These are phyloP conservation scores for Scaptomyza caliginosa DNA, from an alignment of 2,888 invertebrate species.

Conservation along the genomic window DNA sequence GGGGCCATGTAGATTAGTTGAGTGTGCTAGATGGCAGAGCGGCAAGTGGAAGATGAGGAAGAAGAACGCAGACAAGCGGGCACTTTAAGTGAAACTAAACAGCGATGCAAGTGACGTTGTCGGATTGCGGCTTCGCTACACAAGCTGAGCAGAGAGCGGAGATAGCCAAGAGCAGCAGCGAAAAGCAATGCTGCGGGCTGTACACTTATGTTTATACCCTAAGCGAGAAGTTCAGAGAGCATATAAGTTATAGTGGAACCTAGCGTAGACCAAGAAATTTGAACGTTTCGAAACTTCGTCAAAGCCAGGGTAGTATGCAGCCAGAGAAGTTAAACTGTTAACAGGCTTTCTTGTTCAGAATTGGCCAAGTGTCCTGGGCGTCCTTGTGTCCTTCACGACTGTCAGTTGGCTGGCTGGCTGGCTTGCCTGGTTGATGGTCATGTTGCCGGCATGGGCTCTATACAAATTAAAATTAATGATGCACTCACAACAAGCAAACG, in stretches of 20 bases:
- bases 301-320: not conserved
- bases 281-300: no score
- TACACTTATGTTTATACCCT: not conserved
- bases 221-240: not conserved
- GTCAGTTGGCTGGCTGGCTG: slow-evolving; percentile 51
- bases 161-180: not conserved
- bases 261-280: not conserved
- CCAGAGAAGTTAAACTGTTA: not conserved
- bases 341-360: slow-evolving; percentile 18
- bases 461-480: slow-evolving; percentile 79
- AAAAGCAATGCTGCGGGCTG: not conserved
- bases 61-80: slow-evolving; percentile 63
- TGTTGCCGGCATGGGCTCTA: slow-evolving; percentile 66
- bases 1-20: slow-evolving; percentile 4
- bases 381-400: slow-evolving; percentile 49
- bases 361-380: slow-evolving; percentile 60
- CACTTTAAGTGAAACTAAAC: slow-evolving; percentile 77
- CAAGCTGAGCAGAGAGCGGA: not conserved
- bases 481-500: slow-evolving; percentile 68
- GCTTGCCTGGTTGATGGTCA: slow-evolving; percentile 52
- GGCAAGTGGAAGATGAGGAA: no score
- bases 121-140: slow-evolving; percentile 64
- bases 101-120: slow-evolving; percentile 76
- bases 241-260: not conserved
- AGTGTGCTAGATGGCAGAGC: not conserved